Evolutionary conservation across 92 coral and sea anemone species (phyloP), one percentile per base, ranked within the genome.

Genomic region (Nematostella vectensis): DNA sequence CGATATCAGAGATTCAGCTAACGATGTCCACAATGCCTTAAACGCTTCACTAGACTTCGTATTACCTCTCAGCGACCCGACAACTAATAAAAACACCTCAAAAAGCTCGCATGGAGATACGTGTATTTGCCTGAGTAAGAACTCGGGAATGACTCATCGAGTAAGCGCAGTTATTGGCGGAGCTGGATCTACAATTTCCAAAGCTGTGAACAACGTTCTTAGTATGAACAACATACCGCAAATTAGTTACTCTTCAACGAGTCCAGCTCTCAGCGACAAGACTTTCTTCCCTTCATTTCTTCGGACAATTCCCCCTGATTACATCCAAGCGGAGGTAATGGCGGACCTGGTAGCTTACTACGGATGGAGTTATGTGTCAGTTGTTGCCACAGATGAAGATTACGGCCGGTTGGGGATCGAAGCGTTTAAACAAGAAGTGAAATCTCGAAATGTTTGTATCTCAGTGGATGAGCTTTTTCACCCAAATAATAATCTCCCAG

Each of bases 221-320:
- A 79, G 80, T 0, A 83, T 78, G 0, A 57, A 44, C 1, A 63
- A 74, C 28, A 75, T 93, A 25, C 96, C 99, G 0, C 99, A 93
- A 43, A 87, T 93, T 3, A 93, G 99, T 56, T 93, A 93, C 51
- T 93, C 99, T 0, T 87, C 96, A 12, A 93, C 99, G 11, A 93
- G 99, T 50, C 96, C 95, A 12, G 74, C 99, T 4, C 78, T 93
- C 0, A 87, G 96, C 54, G 54, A 82, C 42, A 93, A 93, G 27
- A 51, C 62, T 6, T 59, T 64, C 23, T 93, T 87, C 40, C 95
- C 85, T 27, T 87, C 99, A 2, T 93, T 93, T 65, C 66, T 93
- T 16, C 56, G 99, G 28, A 93, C 99, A 2, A 93, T 93, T 11
- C 99, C 99, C 0, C 89, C 99, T 3, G 99, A 93, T 50, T 62